phyloP scores from a whole-genome alignment of 2,113 vertebrate species.

The Thalassoma bifasciatum region DNA sequence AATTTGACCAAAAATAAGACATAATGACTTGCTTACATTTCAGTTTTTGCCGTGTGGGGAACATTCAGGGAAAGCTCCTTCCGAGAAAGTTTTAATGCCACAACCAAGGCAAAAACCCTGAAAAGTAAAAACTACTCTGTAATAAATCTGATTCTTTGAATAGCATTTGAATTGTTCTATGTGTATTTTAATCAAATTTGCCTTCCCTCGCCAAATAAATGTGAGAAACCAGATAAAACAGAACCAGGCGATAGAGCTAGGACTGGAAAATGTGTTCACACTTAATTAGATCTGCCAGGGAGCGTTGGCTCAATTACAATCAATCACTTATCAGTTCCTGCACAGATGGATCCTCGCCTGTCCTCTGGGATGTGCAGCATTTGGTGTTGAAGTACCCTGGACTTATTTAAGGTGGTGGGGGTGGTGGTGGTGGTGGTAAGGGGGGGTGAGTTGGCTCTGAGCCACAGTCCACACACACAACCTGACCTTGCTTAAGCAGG shows the following conservation, averaged over 20 bases:
- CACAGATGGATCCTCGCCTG: slow-evolving; percentile 5
- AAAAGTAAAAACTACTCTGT: too few species aligned
- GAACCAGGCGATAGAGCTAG: neutral
- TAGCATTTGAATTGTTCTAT: too few species aligned
- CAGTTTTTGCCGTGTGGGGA: too few species aligned
- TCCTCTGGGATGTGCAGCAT: neutral
- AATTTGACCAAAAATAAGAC: too few species aligned
- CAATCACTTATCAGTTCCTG: slow-evolving; percentile 4
- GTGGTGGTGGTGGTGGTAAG: too few species aligned
- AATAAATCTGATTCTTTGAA: too few species aligned
- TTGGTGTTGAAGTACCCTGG: neutral
- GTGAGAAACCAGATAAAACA: neutral
- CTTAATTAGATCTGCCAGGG: slow-evolving; percentile 5
- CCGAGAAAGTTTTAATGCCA: too few species aligned
- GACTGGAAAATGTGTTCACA: neutral
- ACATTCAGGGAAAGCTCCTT: too few species aligned
- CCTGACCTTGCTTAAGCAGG: slow-evolving; percentile 46
- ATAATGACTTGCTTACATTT: too few species aligned
- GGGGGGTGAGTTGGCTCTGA: slow-evolving; percentile 20
- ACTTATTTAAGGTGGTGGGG: slow-evolving; percentile 10
- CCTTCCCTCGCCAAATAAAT: slow-evolving; percentile 10
- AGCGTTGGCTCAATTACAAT: neutral
- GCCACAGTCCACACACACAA: slow-evolving; percentile 13
- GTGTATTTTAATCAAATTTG: too few species aligned
- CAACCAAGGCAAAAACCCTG: too few species aligned